Evolutionary conservation across 2,888 invertebrate species (phyloP).

Genomic region (Plutella xylostella): DNA sequence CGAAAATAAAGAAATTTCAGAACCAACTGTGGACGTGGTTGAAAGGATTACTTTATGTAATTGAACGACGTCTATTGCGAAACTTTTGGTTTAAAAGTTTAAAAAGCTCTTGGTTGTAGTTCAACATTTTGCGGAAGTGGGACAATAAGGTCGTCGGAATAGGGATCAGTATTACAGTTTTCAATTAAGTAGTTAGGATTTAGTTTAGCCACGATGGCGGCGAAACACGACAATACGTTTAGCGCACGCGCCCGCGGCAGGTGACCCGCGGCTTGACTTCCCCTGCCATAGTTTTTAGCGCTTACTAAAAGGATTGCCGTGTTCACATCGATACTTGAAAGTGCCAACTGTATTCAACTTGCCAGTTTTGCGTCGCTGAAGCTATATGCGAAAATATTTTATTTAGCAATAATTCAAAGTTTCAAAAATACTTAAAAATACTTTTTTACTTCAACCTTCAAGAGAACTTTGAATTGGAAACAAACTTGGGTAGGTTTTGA

Average conservation of each 20-base stretch:
- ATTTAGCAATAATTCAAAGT: too few relatives aligned
- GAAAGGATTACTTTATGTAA: constrained; percentile 4
- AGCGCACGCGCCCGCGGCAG: constrained; percentile 27
- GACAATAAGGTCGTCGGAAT: constrained; percentile 61
- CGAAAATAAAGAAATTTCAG: constrained; percentile 21
- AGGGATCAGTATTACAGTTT: constrained; percentile 57
- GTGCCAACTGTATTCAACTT: constrained; percentile 7
- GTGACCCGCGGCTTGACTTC: constrained; percentile 44
- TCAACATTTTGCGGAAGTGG: constrained; percentile 28
- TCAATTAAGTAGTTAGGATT: constrained; percentile 64
- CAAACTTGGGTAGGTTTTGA: too few relatives aligned
- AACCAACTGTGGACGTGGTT: constrained; percentile 1
- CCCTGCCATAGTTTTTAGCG: constrained; percentile 50
- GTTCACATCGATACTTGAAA: constrained; percentile 22
- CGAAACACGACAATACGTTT: constrained; percentile 65
- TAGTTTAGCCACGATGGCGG: constrained; percentile 53
- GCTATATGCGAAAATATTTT: too few relatives aligned
- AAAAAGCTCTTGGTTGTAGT: background rate
- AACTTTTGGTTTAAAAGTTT: background rate
- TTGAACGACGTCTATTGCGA: background rate
- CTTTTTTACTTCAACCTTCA: too few relatives aligned
- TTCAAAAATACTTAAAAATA: too few relatives aligned
- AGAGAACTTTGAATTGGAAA: too few relatives aligned
- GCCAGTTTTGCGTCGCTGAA: too few relatives aligned
- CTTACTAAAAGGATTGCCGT: constrained; percentile 65